Evolutionary conservation across 1,140 invertebrate genomes (phyloP).

Genomic region (Aphelinus atriplicis): DNA sequence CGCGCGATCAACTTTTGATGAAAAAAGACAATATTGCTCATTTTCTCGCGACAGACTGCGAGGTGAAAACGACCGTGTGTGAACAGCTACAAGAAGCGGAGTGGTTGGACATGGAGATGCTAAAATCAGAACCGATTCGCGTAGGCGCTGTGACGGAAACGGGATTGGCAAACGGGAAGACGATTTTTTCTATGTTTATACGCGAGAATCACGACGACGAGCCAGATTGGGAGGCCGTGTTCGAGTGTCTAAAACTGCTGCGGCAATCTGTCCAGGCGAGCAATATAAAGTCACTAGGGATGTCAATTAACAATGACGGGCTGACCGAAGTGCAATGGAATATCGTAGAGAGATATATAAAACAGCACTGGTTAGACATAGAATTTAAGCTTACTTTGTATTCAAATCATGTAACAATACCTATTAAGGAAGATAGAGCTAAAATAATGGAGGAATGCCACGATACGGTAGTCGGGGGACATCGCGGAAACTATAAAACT

Average conservation of each 20-base stretch:
- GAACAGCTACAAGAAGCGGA: neutral
- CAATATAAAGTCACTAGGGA: neutral
- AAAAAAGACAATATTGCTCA: neutral
- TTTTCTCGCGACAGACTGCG: neutral
- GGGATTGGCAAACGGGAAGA: neutral
- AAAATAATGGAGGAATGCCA: neutral
- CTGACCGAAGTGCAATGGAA: neutral
- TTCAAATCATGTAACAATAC: conserved; percentile 23
- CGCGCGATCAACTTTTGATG: no score
- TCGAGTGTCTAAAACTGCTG: neutral
- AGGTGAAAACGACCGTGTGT: conserved; percentile 6
- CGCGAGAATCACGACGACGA: neutral
- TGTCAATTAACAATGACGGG: neutral
- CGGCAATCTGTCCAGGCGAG: no score
- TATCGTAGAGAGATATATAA: neutral
- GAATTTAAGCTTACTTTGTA: conserved; percentile 29
- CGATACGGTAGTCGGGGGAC: neutral
- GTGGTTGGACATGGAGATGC: neutral
- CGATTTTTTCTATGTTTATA: neutral
- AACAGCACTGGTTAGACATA: neutral
- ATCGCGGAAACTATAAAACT: neutral
- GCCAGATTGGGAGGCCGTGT: neutral
- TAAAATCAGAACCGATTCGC: neutral
- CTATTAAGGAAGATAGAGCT: conserved; percentile 47
- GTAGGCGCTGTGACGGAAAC: neutral